Conservation (phyloP, 2,113 vertebrate species). For the Hippocampus guttulatus region DNA sequence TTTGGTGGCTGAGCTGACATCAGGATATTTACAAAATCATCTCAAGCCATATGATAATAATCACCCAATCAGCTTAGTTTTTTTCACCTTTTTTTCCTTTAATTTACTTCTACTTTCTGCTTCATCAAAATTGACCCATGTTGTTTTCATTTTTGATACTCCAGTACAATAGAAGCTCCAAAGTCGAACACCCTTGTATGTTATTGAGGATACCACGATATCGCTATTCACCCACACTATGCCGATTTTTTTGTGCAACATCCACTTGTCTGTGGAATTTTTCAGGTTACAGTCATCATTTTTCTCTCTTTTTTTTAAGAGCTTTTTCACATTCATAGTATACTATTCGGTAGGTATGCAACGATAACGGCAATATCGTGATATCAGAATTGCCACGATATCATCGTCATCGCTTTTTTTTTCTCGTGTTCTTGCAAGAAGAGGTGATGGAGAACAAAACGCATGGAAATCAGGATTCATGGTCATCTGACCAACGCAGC, state of each 20-base stretch:
- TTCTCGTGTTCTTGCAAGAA: not conserved
- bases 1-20: conserved; percentile 28
- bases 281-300: too few species aligned
- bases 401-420: not conserved
- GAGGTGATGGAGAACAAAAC: not conserved
- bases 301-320: too few species aligned
- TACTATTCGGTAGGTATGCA: not conserved
- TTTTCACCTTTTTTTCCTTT: too few species aligned
- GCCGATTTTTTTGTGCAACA: too few species aligned
- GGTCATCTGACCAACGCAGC: not conserved
- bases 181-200: too few species aligned
- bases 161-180: not conserved
- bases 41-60: not conserved
- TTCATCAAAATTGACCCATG: not conserved
- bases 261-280: too few species aligned
- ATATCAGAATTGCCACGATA: too few species aligned
- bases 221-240: too few species aligned
- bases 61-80: not conserved
- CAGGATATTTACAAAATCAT: conserved; percentile 26
- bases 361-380: too few species aligned
- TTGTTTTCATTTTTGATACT: not conserved
- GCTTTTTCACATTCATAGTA: not conserved
- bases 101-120: not conserved
- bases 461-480: not conserved
- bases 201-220: too few species aligned